Conservation (phyloP, 2,888 invertebrate species). For the Chouioia cunea region DNA sequence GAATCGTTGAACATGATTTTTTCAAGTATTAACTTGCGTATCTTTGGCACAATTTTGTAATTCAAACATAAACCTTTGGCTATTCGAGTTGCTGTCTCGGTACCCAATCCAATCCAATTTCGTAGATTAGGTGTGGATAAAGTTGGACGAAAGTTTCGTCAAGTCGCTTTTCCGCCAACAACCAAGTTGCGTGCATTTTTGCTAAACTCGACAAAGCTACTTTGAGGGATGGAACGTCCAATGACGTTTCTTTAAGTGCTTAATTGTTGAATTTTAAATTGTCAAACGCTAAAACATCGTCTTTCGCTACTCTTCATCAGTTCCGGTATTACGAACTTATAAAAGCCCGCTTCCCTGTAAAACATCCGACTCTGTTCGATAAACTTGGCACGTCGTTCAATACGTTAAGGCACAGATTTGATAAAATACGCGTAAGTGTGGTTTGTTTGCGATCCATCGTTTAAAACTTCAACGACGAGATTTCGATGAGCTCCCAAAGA, state of each 20-base stretch:
- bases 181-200: slow-evolving; percentile 57
- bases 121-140: slow-evolving; percentile 10
- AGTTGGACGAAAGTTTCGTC: slow-evolving; percentile 10
- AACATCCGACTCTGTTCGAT: too few relatives aligned
- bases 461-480: too few relatives aligned
- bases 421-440: too few relatives aligned
- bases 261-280: too few relatives aligned
- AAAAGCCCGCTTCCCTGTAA: too few relatives aligned
- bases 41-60: background rate
- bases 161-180: slow-evolving; percentile 53
- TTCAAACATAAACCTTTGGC: slow-evolving; percentile 12
- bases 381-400: too few relatives aligned
- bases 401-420: too few relatives aligned
- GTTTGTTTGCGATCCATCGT: too few relatives aligned
- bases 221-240: slow-evolving; percentile 34
- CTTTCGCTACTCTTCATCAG: too few relatives aligned
- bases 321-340: too few relatives aligned
- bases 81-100: background rate
- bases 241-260: slow-evolving; percentile 36
- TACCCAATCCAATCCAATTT: slow-evolving; percentile 3
- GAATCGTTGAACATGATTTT: slow-evolving; percentile 70
- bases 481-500: too few relatives aligned
- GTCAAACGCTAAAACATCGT: too few relatives aligned
- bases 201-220: slow-evolving; percentile 54
- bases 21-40: slow-evolving; percentile 70